Base-by-base conservation (phyloP, 2,888 invertebrate genomes). In the Didymodactylos carnosus region DNA sequence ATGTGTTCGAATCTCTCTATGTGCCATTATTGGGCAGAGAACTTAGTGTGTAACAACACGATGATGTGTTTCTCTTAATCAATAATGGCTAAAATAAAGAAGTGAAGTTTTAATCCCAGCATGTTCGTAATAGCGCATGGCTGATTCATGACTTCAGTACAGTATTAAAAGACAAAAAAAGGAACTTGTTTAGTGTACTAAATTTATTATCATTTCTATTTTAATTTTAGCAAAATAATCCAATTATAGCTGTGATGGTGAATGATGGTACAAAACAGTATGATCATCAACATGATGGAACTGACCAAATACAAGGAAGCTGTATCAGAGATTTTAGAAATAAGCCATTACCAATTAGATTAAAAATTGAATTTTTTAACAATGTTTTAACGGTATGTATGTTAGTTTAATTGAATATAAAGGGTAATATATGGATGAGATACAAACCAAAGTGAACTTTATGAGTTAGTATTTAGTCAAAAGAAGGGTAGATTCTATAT, bases 301-400 rank as follows among this genome's bases (percentile, higher is more conserved):
- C 89, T 1, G 88, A 89, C 39, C 95, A 98, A 85, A 86, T 90
- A 79, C 81, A 92, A 72, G 90, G 92, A 2, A 95, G 97, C 0
- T 98, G 97, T 81, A 86, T 95, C 77, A 86, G 94, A 75, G 97
- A 98, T 84, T 98, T 95, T 87, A 87, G 97, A 73, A 98, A 98
- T 86, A 97, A 95, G 84, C 97, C 95, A 27, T 97, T 90, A 86
- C 92, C 97, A 39, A 92, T 95, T 10, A 87, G 91, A 78, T 91
- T 93, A 0, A 89, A 89, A 80, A 88, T 98, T 79, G 74, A 74
- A 53, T 74, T 71, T 49, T 71, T 62, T 39, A 74, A 74, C 19
- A 41, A 53, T 10, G 62, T 19, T 40, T 27, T 74, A 35, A 71
- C 74, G 23, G 71, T 74, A 23, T n/a, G n/a, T n/a, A n/a, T n/a